These are phyloP conservation scores for Jacana jacana DNA, from an alignment of 2,113 vertebrate species.

Conservation along the genomic window DNA sequence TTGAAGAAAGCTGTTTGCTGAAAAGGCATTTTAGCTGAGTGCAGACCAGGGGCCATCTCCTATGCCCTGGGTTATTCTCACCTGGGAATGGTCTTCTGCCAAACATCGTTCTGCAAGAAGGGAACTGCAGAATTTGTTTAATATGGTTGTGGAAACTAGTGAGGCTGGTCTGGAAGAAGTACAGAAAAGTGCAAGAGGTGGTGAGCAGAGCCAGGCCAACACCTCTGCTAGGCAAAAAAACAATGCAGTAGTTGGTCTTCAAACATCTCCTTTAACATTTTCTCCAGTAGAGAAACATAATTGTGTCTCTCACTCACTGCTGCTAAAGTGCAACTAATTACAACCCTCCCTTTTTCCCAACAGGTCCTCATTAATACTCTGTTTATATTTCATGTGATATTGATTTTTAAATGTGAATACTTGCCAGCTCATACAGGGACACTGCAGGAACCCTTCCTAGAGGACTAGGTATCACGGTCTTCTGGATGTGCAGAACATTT, in stretches of 20 bases:
- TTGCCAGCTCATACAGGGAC: neutral
- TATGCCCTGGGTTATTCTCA: neutral
- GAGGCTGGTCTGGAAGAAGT: neutral
- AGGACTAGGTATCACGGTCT: neutral
- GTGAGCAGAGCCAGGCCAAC: neutral
- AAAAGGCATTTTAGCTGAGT: neutral
- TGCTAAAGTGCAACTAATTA: slow-evolving; percentile 35
- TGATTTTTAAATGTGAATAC: neutral
- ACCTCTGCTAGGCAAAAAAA: neutral
- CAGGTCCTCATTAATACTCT: slow-evolving; percentile 22
- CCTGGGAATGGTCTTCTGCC: neutral
- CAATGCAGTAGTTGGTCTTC: neutral
- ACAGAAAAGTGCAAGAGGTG: neutral
- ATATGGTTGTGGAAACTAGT: neutral
- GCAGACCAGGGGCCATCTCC: neutral
- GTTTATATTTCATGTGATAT: slow-evolving; percentile 27
- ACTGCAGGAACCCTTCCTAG: neutral
- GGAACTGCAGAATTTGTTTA: neutral
- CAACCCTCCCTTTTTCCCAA: slow-evolving; percentile 6
- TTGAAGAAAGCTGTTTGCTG: neutral
- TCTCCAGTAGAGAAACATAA: neutral
- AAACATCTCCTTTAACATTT: neutral
- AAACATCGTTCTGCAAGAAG: neutral
- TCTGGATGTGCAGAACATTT: neutral
- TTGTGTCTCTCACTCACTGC: neutral